phyloP scores from a whole-genome alignment of 2,113 vertebrate genomes.

The Catagonus wagneri region DNA sequence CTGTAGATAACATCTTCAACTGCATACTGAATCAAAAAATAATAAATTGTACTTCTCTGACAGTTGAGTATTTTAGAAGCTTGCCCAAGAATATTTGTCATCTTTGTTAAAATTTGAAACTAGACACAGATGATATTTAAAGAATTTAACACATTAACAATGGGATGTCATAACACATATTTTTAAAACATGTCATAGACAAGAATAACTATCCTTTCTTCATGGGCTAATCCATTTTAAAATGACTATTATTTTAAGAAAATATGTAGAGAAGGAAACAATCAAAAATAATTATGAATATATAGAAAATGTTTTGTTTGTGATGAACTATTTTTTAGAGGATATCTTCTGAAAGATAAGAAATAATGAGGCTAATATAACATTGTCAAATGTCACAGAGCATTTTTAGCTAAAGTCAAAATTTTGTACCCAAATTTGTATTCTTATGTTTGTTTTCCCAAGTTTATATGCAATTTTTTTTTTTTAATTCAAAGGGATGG shows the following conservation, averaged over 20 bases:
- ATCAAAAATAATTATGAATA: slow-evolving; percentile 15
- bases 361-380: neutral
- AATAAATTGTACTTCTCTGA: neutral
- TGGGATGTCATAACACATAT: slow-evolving; percentile 41
- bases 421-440: neutral
- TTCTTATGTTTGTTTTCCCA: neutral
- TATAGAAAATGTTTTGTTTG: neutral
- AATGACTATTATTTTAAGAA: slow-evolving; percentile 38
- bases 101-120: slow-evolving; percentile 1
- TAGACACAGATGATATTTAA: slow-evolving; percentile 33
- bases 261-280: neutral
- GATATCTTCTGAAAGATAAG: neutral
- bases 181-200: neutral
- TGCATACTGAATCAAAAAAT: neutral
- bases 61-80: slow-evolving; percentile 3
- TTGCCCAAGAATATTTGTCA: slow-evolving; percentile 11
- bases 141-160: slow-evolving; percentile 51
- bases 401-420: slow-evolving; percentile 2
- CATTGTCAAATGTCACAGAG: neutral
- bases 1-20: neutral
- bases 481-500: neutral
- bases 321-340: slow-evolving; percentile 39
- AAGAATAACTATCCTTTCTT: slow-evolving; percentile 31
- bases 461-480: neutral
- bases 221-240: neutral